These are phyloP conservation scores for Lasaia peninsularis DNA, from an alignment of 1,140 invertebrate species.

Conservation along the genomic window DNA sequence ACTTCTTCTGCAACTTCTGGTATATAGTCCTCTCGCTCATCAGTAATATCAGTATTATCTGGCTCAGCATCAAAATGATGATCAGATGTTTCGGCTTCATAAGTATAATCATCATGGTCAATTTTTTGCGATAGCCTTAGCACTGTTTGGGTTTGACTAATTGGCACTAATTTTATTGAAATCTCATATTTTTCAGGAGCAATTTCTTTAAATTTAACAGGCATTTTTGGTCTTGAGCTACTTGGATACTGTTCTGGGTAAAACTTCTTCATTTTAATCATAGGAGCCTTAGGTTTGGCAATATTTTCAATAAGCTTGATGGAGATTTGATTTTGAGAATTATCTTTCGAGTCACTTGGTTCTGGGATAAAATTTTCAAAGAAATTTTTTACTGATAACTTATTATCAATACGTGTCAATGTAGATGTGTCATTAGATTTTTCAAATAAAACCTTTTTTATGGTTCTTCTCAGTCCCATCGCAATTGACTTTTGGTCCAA, in stretches of 20 bases:
- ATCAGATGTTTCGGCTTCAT: constrained; percentile 1
- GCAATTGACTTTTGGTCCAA: constrained; percentile 20
- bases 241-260: constrained; percentile 1
- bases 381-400: constrained; percentile 53
- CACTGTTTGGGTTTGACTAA: constrained; percentile 11
- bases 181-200: constrained; percentile 25
- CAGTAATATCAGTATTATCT: constrained; percentile 22
- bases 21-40: constrained; percentile 23
- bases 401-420: constrained; percentile 31
- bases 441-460: constrained; percentile 5
- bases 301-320: constrained; percentile 25
- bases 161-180: constrained; percentile 36
- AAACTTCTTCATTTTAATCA: constrained; percentile 47
- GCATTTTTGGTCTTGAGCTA: constrained; percentile 31
- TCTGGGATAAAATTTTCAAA: constrained; percentile 60
- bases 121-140: constrained; percentile 16
- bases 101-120: constrained; percentile 9
- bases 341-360: constrained; percentile 26
- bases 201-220: constrained; percentile 37
- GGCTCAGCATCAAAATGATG: constrained; percentile 1
- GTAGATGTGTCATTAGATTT: constrained; percentile 23
- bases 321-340: constrained; percentile 22
- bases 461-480: constrained; percentile 1
- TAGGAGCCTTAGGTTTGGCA: constrained; percentile 16
- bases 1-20: constrained; percentile 60